Evolutionary conservation across 1,140 invertebrate genomes (phyloP), one percentile per base, ranked within the genome.

Genomic region (Pseudomyrmex cubaensis): DNA sequence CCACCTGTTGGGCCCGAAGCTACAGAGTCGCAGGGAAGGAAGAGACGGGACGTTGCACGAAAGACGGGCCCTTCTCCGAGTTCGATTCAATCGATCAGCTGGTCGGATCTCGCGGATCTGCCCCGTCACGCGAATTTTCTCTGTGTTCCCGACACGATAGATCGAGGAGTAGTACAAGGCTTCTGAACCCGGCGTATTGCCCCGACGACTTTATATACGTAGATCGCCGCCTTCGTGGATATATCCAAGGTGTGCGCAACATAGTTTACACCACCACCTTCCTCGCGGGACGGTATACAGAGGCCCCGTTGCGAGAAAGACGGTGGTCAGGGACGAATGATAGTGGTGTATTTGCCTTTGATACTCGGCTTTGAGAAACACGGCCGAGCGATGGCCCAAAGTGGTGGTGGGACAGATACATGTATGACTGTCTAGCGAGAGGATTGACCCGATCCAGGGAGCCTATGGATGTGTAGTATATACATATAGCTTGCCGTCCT

Each of bases 181-280:
- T 93, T 94, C 93, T 94, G 93, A 93, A 90, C 90, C 85, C 90
- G 91, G 9, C 89, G 89, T 93, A 90, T 93, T 85, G 93, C 92
- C 93, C 92, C 89, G 91, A 84, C 87, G 88, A 93, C 87, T 93
- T 94, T 94, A 94, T 94, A 94, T 94, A 94, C 92, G 92, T 93
- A 92, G 93, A 93, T 93, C 92, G 89, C 89, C 57, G 20, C 89
- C 89, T 90, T 90, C 89, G 85, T 85, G 90, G 90, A 91, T 85
- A 90, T 7, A 35, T 35, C 88, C 80, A 75, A 82, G 69, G 59
- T 67, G 69, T 78, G 82, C n/a, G 50, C 83, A 86, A 89, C 70
- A 35, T 35, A 35, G 35, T 35, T 35, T 35, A 7, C 35, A 35
- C 86, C 89, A 87, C 90, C 92, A 90, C 92, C 89, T 92, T 85